Conservation (phyloP, 2,888 invertebrate genomes). For the Sesia apiformis region DNA sequence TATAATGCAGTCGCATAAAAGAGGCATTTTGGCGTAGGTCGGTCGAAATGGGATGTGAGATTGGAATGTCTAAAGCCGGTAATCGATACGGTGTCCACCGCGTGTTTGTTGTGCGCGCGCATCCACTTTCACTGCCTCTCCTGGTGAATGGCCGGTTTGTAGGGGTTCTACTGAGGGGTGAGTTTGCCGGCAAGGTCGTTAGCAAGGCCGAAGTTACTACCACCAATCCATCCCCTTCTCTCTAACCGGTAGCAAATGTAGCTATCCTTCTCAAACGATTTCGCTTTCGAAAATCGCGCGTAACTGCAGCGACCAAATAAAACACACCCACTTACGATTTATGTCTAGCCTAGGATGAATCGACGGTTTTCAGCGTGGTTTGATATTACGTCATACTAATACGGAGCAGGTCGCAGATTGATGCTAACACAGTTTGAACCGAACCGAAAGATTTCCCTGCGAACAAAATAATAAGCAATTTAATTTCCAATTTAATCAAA, state of each 20-base stretch:
- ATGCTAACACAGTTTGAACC: not conserved
- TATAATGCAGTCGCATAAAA: conserved; percentile 21
- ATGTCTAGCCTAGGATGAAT: conserved; percentile 31
- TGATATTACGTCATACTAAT: conserved; percentile 11
- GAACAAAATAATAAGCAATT: no score
- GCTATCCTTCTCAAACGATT: conserved; percentile 32
- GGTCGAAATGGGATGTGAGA: conserved; percentile 31
- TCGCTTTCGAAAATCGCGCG: conserved; percentile 48
- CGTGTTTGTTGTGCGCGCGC: conserved; percentile 59
- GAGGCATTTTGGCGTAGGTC: conserved; percentile 21
- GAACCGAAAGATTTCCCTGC: no score
- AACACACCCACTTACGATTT: conserved; percentile 38
- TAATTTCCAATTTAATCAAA: no score
- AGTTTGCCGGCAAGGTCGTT: conserved; percentile 49
- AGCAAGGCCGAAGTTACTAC: conserved; percentile 59
- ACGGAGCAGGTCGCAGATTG: conserved; percentile 1
- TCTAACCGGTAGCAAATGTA: conserved; percentile 9
- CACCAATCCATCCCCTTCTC: conserved; percentile 40
- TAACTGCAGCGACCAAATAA: conserved; percentile 47
- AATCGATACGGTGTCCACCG: conserved; percentile 55
- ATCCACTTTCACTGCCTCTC: conserved; percentile 37
- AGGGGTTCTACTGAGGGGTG: conserved; percentile 36
- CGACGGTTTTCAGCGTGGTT: conserved; percentile 7
- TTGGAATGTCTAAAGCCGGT: conserved; percentile 31
- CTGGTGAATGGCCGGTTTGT: conserved; percentile 60